Evolutionary conservation across 1,140 invertebrate species (phyloP).

Genomic region (Pseudomyrmex concolor): DNA sequence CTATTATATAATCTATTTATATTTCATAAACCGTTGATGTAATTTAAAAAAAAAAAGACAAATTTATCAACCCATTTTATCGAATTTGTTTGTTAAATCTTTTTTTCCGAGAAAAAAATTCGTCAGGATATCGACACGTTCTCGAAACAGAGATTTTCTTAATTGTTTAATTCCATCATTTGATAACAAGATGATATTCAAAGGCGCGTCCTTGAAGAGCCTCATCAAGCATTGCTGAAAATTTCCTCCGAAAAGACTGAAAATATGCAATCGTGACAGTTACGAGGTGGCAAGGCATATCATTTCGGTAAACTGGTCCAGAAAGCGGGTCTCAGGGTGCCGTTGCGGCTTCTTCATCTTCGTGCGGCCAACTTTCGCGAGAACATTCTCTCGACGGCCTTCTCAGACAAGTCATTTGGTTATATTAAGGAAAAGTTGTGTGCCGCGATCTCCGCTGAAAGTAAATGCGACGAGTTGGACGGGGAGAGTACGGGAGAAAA

Average conservation of each 20-base stretch:
- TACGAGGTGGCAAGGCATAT: slow-evolving; percentile 22
- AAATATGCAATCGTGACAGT: slow-evolving; percentile 34
- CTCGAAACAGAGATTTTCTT: neutral
- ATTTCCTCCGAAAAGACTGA: slow-evolving; percentile 16
- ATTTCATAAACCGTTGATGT: neutral
- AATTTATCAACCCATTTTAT: no score
- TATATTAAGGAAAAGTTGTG: slow-evolving; percentile 67
- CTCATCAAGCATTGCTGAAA: slow-evolving; percentile 15
- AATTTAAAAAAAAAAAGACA: no score
- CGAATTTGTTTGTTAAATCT: no score
- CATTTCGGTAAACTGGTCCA: slow-evolving; percentile 51
- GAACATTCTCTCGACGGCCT: slow-evolving; percentile 50
- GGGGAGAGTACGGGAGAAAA: slow-evolving; percentile 21
- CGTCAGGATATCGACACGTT: no score
- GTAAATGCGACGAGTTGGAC: slow-evolving; percentile 65
- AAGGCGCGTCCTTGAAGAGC: neutral
- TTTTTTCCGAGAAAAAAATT: no score
- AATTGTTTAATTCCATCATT: neutral
- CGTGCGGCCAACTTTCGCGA: slow-evolving; percentile 33
- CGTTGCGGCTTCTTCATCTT: slow-evolving; percentile 54
- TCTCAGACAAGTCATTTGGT: slow-evolving; percentile 65
- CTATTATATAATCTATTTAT: neutral
- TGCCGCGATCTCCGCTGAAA: slow-evolving; percentile 49
- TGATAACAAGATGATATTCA: slow-evolving; percentile 9
- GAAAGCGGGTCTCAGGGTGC: slow-evolving; percentile 41